Evolutionary conservation across 1,140 invertebrate genomes (phyloP), one percentile per base, ranked within the genome.

Genomic region (Lasaia peninsularis): DNA sequence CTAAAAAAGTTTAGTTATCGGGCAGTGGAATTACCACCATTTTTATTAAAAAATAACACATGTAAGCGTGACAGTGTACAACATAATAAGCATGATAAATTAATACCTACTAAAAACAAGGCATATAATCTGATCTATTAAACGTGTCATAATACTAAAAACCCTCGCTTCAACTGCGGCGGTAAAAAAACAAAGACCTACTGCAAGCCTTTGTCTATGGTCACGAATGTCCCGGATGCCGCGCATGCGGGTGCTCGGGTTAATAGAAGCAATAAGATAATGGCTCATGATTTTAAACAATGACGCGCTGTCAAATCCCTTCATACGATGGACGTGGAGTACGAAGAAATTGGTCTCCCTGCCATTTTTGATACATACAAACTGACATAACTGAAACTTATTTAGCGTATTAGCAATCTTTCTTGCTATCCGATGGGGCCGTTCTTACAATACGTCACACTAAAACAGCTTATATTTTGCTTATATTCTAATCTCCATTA

Each of bases 211-310:
- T 84, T 84, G 79, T 84, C 67, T 78, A 65, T 78, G 78, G 75
- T 73, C 80, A 78, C 75, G 75, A 63, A 60, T 65, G 55, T 67
- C 74, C 67, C 78, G 78, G 76, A 81, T 77, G 79, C 69, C 61
- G 67, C 65, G 71, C 65, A 82, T 80, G 77, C 80, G 80, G 80
- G 78, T 70, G 67, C 65, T 58, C 63, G 65, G 51, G 57, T 65
- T 73, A 78, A 80, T 78, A 65, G 64, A 66, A 69, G 59, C 74
- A 85, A 85, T 79, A 69, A 79, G 69, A 85, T 82, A 85, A 80
- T 81, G 69, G 60, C 56, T 57, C 60, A 56, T 69, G 60, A 75
- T 65, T 73, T 67, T 69, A 79, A 67, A 72, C 72, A 73, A 75
- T 74, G 67, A 62, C 65, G 60, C 56, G 54, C 67, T 69, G 71